Evolutionary conservation across 2,113 vertebrate genomes (phyloP), one percentile per base, ranked within the genome.

Genomic region (Natator depressus): DNA sequence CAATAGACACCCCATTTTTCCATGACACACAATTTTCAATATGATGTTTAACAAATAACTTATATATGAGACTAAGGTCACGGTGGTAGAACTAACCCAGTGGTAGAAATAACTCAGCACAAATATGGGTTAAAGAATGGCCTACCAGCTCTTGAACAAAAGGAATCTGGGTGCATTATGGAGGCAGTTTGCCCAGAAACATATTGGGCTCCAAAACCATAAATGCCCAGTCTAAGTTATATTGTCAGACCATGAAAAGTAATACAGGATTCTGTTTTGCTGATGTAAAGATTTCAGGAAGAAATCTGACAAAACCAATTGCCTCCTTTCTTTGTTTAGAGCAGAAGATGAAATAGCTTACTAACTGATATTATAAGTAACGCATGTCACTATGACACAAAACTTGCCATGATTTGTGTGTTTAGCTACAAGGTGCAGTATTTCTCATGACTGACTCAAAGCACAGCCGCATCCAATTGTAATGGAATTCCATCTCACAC

Each of bases 341-440:
- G 95, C 84, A 94, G 89, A 98, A 97, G 97, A 98, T 95, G 98
- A 98, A 98, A 98, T 96, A 99, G 98, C 98, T 99, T 99, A 98
- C 98, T 98, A 98, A 98, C 98, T 98, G 98, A 98, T 94, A 93
- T 91, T 97, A 94, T 82, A 98, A 97, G 91, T 97, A 96, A 98
- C 79, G 91, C 95, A 97, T 97, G 96, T 98, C 96, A 98, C 98
- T 96, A 84, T 93, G 97, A 98, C 97, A 97, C 96, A 97, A 94
- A 97, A 96, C 93, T 96, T 96, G 97, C 97, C 97, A 96, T 96
- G 97, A 97, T 95, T 97, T 91, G 88, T 96, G 97, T 94, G 95
- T 97, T 97, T 96, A 94, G 94, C 98, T 97, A 98, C 96, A 98
- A 97, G 97, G 96, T 97, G 97, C 96, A 94, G 91, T 94, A 93